Conservation (phyloP, 2,797 vertebrate genomes). For the Bucorvus abyssinicus region DNA sequence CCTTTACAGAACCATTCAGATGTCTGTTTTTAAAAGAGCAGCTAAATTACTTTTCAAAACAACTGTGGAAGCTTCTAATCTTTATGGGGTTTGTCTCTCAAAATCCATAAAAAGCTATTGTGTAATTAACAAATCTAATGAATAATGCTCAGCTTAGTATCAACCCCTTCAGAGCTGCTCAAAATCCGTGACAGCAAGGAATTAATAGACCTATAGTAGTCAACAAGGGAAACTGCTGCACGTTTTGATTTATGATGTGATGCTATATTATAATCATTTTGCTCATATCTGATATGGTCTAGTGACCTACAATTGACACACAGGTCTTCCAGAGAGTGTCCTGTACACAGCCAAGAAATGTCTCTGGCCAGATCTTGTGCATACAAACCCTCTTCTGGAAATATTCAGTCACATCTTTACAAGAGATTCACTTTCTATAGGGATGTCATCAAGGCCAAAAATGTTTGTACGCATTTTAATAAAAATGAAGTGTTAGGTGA, state of each 20-base stretch:
- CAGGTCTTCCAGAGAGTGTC: neutral
- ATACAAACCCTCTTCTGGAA: neutral
- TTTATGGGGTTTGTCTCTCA: neutral
- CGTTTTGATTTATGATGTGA: neutral
- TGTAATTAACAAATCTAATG: neutral
- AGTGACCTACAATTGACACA: neutral
- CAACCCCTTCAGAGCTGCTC: neutral
- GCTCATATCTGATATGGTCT: neutral
- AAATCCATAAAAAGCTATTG: neutral
- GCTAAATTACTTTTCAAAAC: neutral
- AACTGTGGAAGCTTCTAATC: neutral
- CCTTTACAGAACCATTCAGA: neutral
- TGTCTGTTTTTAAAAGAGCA: neutral
- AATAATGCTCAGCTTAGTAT: neutral
- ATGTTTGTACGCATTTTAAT: constrained; percentile 24
- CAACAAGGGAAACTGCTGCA: neutral
- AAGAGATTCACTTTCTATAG: neutral
- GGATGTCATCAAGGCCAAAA: neutral
- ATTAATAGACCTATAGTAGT: neutral
- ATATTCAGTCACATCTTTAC: constrained; percentile 13
- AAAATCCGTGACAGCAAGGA: neutral
- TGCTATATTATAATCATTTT: neutral
- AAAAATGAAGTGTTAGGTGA: constrained; percentile 53
- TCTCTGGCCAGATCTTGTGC: neutral
- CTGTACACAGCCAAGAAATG: neutral